phyloP scores from a whole-genome alignment of 2,888 invertebrate species.

The Iphiclides podalirius region DNA sequence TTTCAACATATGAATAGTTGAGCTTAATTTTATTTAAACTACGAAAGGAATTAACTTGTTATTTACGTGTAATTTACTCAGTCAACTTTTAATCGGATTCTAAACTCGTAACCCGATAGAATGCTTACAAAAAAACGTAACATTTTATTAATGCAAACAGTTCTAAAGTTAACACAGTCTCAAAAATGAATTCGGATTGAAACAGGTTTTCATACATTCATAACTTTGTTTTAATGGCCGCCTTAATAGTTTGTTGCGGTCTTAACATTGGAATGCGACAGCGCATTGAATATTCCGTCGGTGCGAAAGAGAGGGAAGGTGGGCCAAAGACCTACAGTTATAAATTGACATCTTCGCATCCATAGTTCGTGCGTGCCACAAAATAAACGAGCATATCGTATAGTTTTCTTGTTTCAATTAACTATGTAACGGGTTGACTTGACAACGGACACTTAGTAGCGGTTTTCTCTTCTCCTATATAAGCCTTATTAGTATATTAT shows the following conservation, averaged over 20 bases:
- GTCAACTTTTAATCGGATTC: background rate
- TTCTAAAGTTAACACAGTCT: background rate
- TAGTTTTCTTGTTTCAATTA: constrained; percentile 50
- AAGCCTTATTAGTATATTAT: background rate
- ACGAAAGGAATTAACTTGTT: too few species aligned
- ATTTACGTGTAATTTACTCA: too few species aligned
- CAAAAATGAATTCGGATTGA: background rate
- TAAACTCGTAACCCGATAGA: too few species aligned
- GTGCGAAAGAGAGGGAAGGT: constrained; percentile 7
- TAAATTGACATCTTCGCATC: constrained; percentile 32
- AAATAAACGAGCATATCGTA: constrained; percentile 50
- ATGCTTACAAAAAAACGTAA: too few species aligned
- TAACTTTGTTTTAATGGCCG: background rate
- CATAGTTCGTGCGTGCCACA: constrained; percentile 39
- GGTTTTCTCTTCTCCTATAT: constrained; percentile 5
- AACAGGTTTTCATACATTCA: background rate
- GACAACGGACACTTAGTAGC: constrained; percentile 35
- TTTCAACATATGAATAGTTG: too few species aligned
- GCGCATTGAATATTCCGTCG: constrained; percentile 1
- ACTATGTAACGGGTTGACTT: constrained; percentile 41
- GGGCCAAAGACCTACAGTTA: constrained; percentile 22
- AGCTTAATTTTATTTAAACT: too few species aligned
- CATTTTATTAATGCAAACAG: background rate
- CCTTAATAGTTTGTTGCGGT: constrained; percentile 2
- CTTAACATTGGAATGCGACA: background rate